A percentile compares a stretch with the other conserved stretches of the same genome.
Conservation (phyloP, 2,797 vertebrate genomes). For the Pristis pectinata region DNA sequence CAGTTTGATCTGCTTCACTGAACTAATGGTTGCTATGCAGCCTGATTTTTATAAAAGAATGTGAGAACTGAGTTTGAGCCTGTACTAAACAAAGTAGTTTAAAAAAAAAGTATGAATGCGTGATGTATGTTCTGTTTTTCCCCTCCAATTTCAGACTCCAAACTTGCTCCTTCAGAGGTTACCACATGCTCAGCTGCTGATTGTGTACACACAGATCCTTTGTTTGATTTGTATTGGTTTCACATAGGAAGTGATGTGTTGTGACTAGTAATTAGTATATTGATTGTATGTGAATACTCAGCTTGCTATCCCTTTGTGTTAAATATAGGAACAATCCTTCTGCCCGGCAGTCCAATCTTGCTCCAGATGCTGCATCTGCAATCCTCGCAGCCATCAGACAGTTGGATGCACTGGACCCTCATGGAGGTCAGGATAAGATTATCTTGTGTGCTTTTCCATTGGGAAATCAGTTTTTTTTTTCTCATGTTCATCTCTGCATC, state of each 20-base stretch:
- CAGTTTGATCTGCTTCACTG: background rate
- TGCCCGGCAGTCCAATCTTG: constrained; percentile 20
- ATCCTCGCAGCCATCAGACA: constrained; percentile 35
- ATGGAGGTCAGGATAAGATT: constrained; percentile 18
- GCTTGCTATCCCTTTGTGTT: background rate
- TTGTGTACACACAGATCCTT: background rate
- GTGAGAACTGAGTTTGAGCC: too few relatives aligned
- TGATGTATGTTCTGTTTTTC: background rate
- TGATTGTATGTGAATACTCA: background rate
- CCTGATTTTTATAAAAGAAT: background rate
- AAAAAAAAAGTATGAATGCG: background rate
- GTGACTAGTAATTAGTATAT: background rate
- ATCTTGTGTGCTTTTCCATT: background rate
- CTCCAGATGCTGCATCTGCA: constrained; percentile 29
- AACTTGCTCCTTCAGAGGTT: background rate
- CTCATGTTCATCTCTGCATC: background rate
- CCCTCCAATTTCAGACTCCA: too few relatives aligned
- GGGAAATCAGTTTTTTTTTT: background rate
- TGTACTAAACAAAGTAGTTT: background rate
- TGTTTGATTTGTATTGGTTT: background rate
- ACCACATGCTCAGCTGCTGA: background rate
- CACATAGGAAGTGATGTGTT: background rate
- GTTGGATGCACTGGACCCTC: constrained; percentile 29
- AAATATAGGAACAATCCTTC: constrained; percentile 1
- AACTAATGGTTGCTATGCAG: background rate